Evolutionary conservation across 2,113 vertebrate genomes (phyloP).

Genomic region (Python bivittatus): DNA sequence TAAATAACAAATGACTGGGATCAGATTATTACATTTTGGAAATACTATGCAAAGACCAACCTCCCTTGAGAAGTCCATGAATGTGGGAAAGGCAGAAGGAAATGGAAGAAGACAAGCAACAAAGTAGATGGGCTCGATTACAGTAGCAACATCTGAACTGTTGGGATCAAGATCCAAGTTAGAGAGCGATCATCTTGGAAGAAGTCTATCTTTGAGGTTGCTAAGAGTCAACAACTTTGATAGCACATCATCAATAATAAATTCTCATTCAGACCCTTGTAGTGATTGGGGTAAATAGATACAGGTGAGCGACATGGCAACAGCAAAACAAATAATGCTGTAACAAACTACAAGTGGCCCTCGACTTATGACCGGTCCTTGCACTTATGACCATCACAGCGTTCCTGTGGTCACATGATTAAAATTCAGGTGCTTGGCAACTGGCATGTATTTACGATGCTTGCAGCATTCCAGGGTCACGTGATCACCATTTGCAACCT

Average conservation of each 20-base stretch:
- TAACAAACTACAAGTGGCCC: no score
- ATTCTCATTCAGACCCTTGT: background rate
- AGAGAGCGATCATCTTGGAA: background rate
- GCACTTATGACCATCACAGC: no score
- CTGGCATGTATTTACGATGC: no score
- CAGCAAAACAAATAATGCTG: background rate
- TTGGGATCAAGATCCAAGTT: background rate
- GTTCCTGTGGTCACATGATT: no score
- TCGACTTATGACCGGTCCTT: no score
- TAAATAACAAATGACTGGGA: background rate
- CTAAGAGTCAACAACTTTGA: background rate
- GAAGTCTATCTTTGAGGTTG: background rate
- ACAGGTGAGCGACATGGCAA: background rate
- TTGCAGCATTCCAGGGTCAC: no score
- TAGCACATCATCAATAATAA: background rate
- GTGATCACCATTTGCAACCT: no score
- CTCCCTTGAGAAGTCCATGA: background rate
- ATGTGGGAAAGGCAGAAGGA: background rate
- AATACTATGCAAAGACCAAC: background rate
- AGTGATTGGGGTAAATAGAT: background rate
- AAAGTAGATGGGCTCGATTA: background rate
- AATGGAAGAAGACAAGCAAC: background rate
- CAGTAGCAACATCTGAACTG: background rate
- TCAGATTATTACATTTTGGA: background rate
- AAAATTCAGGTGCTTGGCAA: no score